Percentiles rank a stretch among this genome's conserved stretches.
phyloP scores from a whole-genome alignment of 2,797 vertebrate genomes.

The Hyperoplus lanceolatus region DNA sequence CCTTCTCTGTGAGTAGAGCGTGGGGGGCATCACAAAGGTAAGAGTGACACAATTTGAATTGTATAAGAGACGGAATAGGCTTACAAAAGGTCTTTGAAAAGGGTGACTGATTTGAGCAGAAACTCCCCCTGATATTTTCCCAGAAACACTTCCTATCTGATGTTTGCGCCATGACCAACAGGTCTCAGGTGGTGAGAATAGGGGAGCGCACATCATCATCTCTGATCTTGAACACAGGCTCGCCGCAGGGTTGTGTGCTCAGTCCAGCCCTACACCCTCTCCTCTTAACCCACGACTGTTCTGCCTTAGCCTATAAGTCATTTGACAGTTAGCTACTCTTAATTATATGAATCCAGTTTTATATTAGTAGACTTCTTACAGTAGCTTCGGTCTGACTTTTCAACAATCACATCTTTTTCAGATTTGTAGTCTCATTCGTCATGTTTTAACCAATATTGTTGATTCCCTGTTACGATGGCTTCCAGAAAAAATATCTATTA shows the following conservation, averaged over 20 bases:
- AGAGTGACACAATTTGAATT: constrained; percentile 11
- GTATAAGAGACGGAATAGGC: constrained; percentile 8
- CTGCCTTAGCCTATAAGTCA: too few species aligned
- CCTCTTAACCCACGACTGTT: too few species aligned
- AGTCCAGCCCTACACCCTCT: too few species aligned
- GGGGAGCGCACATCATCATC: too few species aligned
- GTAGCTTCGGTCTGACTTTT: background rate
- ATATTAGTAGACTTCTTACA: background rate
- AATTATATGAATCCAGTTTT: background rate
- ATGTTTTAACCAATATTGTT: background rate
- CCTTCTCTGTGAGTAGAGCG: constrained; percentile 9
- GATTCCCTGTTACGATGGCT: background rate
- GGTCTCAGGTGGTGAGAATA: too few species aligned
- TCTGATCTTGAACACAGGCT: too few species aligned
- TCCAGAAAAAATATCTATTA: background rate
- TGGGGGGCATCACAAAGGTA: constrained; percentile 30
- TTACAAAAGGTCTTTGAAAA: background rate
- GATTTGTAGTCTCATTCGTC: background rate
- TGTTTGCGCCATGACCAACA: constrained; percentile 1
- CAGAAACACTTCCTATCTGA: background rate
- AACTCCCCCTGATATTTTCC: background rate
- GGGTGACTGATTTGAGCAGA: constrained; percentile 5
- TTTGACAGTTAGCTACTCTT: too few species aligned
- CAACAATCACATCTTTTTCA: background rate
- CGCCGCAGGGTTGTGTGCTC: too few species aligned